Percentiles rank a stretch among this genome's conserved stretches.
phyloP scores from a whole-genome alignment of 2,888 invertebrate species.

The Chrysolina americana region DNA sequence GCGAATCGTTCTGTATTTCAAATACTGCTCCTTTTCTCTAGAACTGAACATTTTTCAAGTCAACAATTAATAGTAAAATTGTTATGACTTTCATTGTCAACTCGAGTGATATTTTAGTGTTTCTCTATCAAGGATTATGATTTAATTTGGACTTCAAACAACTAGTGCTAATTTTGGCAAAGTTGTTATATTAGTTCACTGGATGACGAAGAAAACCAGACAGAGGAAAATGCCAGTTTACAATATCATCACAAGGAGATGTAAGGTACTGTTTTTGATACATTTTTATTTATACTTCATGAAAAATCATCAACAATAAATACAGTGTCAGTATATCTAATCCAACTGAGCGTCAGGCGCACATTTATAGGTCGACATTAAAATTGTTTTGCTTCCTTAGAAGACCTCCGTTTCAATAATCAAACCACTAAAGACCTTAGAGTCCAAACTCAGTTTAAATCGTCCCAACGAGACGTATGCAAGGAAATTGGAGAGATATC shows the following conservation, averaged over 20 bases:
- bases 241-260: conserved; percentile 75
- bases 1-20: conserved; percentile 1
- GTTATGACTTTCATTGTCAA: conserved; percentile 21
- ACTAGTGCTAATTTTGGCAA: conserved; percentile 33
- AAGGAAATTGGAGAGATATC: no score
- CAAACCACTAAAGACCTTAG: not conserved
- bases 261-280: conserved; percentile 70
- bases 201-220: conserved; percentile 59
- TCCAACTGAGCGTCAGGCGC: no score
- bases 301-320: no score
- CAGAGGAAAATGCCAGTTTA: conserved; percentile 73
- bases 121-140: conserved; percentile 37
- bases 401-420: no score
- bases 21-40: conserved; percentile 1
- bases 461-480: no score
- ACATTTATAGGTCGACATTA: no score
- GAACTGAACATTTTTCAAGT: not conserved
- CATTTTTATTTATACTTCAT: no score
- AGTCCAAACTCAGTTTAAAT: not conserved
- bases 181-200: conserved; percentile 46
- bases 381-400: no score
- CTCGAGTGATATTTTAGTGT: conserved; percentile 32
- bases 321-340: no score
- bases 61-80: conserved; percentile 3
- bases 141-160: conserved; percentile 28